Evolutionary conservation across 1,140 invertebrate species (phyloP).

Genomic region (Drosophila bocki): DNA sequence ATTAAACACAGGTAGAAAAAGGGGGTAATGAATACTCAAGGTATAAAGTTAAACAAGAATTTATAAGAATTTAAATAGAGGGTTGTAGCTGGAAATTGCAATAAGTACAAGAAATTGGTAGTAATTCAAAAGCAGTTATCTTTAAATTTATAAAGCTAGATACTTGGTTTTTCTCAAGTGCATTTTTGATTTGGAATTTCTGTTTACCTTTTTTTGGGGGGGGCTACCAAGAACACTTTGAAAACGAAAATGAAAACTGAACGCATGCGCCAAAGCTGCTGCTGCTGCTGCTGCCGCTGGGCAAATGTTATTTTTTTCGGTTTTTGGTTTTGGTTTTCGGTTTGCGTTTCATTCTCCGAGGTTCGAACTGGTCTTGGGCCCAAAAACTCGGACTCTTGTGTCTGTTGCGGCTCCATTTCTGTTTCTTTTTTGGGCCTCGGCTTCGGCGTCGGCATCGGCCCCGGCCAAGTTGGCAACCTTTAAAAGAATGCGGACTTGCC

Average conservation of each 20-base stretch:
- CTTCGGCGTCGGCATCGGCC: slow-evolving; percentile 26
- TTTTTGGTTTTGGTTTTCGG: slow-evolving; percentile 44
- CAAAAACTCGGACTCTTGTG: slow-evolving; percentile 18
- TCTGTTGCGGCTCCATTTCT: slow-evolving; percentile 20
- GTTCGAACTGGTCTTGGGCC: slow-evolving; percentile 57
- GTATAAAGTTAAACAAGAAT: background rate
- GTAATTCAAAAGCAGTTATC: too few relatives aligned
- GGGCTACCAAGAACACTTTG: slow-evolving; percentile 20
- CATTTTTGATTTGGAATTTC: slow-evolving; percentile 8
- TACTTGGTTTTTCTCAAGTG: background rate
- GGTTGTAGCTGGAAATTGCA: background rate
- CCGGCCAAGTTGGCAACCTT: slow-evolving; percentile 75
- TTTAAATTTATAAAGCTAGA: background rate
- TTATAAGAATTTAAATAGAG: background rate
- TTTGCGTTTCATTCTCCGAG: slow-evolving; percentile 41
- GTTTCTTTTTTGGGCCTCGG: slow-evolving; percentile 43
- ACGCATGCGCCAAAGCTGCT: slow-evolving; percentile 49
- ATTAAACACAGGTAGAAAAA: background rate
- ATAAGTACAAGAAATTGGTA: too few relatives aligned
- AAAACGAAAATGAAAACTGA: slow-evolving; percentile 70
- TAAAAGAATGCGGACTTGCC: slow-evolving; percentile 81
- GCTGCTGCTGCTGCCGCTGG: slow-evolving; percentile 44
- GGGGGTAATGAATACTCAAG: background rate
- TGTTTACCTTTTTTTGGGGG: slow-evolving; percentile 7
- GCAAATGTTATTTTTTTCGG: slow-evolving; percentile 57